These are phyloP conservation scores for Tupaia tana DNA, from an alignment of 2,113 vertebrate genomes.

Conservation along the genomic window DNA sequence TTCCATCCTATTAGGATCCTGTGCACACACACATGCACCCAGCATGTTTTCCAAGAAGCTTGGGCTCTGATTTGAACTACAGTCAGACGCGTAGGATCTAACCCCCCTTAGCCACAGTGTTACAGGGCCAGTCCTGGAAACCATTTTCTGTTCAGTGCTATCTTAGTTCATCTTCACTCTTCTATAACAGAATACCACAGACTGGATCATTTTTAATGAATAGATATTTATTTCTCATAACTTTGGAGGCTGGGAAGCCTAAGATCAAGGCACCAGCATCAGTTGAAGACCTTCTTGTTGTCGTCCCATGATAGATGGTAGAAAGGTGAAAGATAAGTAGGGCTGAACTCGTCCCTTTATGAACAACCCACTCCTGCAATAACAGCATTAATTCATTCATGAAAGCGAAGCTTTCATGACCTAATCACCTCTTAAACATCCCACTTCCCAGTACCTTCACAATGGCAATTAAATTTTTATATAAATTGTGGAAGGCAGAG, in stretches of 20 bases:
- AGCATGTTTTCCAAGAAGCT: too few species aligned
- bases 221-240: neutral
- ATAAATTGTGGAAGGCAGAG: neutral
- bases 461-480: neutral
- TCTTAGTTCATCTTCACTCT: neutral
- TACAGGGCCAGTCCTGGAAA: too few species aligned
- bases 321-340: neutral
- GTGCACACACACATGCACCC: too few species aligned
- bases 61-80: too few species aligned
- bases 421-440: neutral
- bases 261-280: neutral
- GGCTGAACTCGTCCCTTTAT: neutral
- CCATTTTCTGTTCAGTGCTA: neutral
- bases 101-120: too few species aligned
- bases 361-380: neutral
- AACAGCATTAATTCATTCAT: neutral
- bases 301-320: neutral
- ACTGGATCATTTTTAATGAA: neutral
- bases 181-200: neutral
- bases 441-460: neutral
- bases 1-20: too few species aligned
- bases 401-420: neutral
- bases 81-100: too few species aligned
- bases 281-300: neutral
- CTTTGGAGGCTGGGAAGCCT: neutral